These are phyloP conservation scores for Myotis daubentonii DNA, from an alignment of 2,797 vertebrate species.

Conservation along the genomic window DNA sequence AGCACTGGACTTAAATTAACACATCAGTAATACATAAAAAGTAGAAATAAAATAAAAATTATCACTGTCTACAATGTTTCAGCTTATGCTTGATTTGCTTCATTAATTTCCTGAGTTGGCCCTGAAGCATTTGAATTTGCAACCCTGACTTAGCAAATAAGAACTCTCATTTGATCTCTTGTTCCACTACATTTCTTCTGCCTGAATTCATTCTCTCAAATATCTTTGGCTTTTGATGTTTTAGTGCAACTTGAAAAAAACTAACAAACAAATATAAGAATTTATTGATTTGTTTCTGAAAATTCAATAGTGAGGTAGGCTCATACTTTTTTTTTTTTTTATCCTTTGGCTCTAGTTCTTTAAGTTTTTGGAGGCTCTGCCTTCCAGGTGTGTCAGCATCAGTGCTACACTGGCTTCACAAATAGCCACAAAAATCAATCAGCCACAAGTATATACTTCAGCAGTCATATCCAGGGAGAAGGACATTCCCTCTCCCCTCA, in stretches of 20 bases:
- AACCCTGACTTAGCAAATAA: neutral
- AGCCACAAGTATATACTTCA: neutral
- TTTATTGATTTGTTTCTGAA: constrained; percentile 24
- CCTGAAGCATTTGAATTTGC: constrained; percentile 43
- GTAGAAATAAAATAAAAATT: neutral
- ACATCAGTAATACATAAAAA: neutral
- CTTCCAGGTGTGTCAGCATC: neutral
- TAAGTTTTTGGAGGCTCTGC: neutral
- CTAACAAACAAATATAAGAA: constrained; percentile 22
- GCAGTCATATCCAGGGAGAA: neutral
- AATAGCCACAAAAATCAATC: neutral
- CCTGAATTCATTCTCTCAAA: constrained; percentile 32
- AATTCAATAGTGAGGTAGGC: neutral
- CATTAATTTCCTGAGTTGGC: neutral
- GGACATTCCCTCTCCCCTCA: neutral
- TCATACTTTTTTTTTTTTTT: neutral
- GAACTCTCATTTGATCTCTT: constrained; percentile 44
- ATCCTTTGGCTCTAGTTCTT: neutral
- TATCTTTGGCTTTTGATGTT: constrained; percentile 21
- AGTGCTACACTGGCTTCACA: neutral
- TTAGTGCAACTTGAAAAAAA: neutral
- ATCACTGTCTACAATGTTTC: neutral
- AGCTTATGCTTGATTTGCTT: neutral
- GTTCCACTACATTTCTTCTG: constrained; percentile 52
- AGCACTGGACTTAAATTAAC: neutral